Percentiles rank a stretch among this genome's conserved stretches.
phyloP scores from a whole-genome alignment of 2,888 invertebrate genomes.

The Bembecia ichneumoniformis region DNA sequence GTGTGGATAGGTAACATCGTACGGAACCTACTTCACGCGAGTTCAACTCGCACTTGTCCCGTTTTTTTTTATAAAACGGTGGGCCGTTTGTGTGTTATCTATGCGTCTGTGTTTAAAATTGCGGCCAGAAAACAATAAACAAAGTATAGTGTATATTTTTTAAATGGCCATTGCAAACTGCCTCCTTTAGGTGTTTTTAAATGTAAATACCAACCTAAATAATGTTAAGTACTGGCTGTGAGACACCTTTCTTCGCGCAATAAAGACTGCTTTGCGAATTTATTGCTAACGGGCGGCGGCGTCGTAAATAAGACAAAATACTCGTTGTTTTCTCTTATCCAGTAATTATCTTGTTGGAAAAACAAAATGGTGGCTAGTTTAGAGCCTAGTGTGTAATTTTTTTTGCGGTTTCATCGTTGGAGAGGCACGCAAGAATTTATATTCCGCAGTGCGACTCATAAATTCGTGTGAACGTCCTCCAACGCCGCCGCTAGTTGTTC shows the following conservation, averaged over 20 bases:
- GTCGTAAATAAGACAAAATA: not conserved
- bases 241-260: not conserved
- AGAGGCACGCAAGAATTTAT: conserved; percentile 48
- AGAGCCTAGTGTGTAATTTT: conserved; percentile 40
- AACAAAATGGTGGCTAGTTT: conserved; percentile 6
- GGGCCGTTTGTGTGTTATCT: no score
- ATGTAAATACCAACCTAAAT: no score
- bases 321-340: conserved; percentile 6
- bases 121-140: no score
- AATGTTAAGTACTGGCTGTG: no score
- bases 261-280: conserved; percentile 2
- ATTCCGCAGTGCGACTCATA: conserved; percentile 70
- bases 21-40: no score
- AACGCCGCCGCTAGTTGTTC: conserved; percentile 48
- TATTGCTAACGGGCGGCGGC: not conserved
- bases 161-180: no score
- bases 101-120: no score
- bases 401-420: conserved; percentile 35
- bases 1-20: no score
- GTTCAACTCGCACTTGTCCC: no score
- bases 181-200: no score
- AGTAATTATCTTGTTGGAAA: conserved; percentile 12
- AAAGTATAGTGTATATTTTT: no score
- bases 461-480: conserved; percentile 54
- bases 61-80: no score